A percentile compares a stretch with the other conserved stretches of the same genome.
Evolutionary conservation across 2,113 vertebrate species (phyloP).

Genomic region (Crotalus tigris): DNA sequence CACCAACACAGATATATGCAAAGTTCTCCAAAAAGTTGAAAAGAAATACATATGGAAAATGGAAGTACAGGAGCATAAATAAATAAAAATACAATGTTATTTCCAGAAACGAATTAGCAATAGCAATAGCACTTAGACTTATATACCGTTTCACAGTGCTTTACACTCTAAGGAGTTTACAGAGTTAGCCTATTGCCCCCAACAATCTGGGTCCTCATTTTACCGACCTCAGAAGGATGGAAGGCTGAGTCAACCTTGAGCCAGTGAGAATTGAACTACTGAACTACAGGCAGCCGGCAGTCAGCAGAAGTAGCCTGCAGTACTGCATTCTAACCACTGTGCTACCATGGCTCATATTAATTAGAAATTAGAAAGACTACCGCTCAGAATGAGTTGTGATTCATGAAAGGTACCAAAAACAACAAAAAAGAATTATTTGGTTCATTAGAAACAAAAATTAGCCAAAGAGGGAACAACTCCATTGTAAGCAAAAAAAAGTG

Average conservation of each 20-base stretch:
- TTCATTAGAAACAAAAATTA: not conserved
- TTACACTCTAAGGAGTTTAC: no score
- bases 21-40: not conserved
- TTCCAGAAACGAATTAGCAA: not conserved
- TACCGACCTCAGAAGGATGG: no score
- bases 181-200: no score
- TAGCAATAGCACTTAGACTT: no score
- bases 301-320: no score
- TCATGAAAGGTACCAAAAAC: not conserved
- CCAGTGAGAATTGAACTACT: no score
- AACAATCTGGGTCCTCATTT: no score
- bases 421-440: not conserved
- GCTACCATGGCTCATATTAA: no score
- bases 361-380: not conserved
- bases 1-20: not conserved
- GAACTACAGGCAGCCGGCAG: no score
- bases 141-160: no score
- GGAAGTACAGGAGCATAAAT: not conserved
- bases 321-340: no score
- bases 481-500: not conserved
- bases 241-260: no score
- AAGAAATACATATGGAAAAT: not conserved
- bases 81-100: not conserved
- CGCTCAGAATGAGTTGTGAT: not conserved
- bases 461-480: not conserved